Base-by-base conservation (phyloP, 2,113 vertebrate genomes). In the Jaculus jaculus region DNA sequence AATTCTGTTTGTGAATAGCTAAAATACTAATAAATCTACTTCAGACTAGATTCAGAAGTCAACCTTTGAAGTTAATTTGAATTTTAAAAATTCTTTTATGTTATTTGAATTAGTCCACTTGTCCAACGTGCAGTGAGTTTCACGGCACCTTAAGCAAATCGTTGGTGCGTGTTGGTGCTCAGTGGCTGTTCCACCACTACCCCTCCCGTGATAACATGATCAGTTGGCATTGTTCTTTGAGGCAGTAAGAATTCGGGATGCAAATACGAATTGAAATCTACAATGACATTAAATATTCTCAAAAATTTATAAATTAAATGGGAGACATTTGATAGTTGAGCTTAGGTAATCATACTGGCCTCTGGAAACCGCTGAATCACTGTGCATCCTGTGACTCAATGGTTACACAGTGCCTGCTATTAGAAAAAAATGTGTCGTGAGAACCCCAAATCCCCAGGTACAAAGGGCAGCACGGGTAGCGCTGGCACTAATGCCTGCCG, bases 361-460 rank as follows among this genome's bases (percentile, higher is more conserved):
- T 88, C 69, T 88, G 66, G n/a, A 66, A 94, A 89, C 68, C 91
- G 5, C 95, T 93, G 96, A 97, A 92, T 97, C 97, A 92, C 18
- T 2, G 91, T 92, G 47, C 82, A 54, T 72, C 58, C 47, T 82
- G 42, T 89, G 84, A 20, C 91, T 89, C 58, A 79, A 95, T 90
- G 89, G 39, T 84, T 88, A 93, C 39, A 82, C 39, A 82, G 66
- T 91, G 66, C 87, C 4, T 82, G 89, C 65, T 93, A 73, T 77
- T 89, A 94, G 91, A 51, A 87, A 78, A 86, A 87, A 92, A 79
- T 71, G 63, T 90, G 73, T 61, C 65, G 28, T 21, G 65, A 75
- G 74, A 87, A 87, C 81, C 85, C 39, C 58, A 75, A 87, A 87
- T 75, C 81, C 26, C 51, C n/a, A 74, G 66, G 75, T 78, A 60